Conservation (phyloP, 64 coral and sea anemone genomes). For the Dendronephthya gigantea region DNA sequence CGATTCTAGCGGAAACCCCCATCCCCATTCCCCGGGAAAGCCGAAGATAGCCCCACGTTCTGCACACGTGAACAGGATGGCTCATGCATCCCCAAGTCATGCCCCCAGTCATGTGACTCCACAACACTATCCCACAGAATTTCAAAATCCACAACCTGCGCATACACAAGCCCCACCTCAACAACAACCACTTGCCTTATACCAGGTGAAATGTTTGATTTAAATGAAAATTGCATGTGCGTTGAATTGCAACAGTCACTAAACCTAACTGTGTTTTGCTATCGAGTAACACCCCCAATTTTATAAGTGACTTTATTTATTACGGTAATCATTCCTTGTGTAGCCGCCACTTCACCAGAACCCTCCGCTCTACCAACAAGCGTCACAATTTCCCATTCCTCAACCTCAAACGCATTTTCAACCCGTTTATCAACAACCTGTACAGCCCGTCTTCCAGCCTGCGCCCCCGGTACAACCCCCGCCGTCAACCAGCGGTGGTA, state of each 20-base stretch:
- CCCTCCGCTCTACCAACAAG: background rate
- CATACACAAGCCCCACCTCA: slow-evolving; percentile 16
- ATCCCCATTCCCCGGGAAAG: slow-evolving; percentile 1
- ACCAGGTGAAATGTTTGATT: slow-evolving; percentile 43
- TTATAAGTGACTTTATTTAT: too few species aligned
- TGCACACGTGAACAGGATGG: background rate
- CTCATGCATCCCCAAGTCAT: background rate
- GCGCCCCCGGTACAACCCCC: slow-evolving; percentile 39
- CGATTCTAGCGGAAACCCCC: background rate
- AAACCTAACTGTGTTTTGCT: too few species aligned
- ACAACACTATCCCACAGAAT: slow-evolving; percentile 16
- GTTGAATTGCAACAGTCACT: background rate
- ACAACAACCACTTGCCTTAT: slow-evolving; percentile 63
- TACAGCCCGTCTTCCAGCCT: slow-evolving; percentile 33
- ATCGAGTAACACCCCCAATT: too few species aligned
- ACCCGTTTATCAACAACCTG: slow-evolving; percentile 16
- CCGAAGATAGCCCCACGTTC: background rate
- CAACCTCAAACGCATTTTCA: background rate
- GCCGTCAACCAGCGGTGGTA: background rate
- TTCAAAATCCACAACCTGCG: slow-evolving; percentile 27
- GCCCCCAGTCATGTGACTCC: background rate
- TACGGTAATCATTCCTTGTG: background rate
- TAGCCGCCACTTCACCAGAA: background rate
- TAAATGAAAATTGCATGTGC: background rate
- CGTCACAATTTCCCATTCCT: background rate